Conservation (phyloP, 37 sponge, comb jelly and placozoan species). For the Hexactinellida sp. region DNA sequence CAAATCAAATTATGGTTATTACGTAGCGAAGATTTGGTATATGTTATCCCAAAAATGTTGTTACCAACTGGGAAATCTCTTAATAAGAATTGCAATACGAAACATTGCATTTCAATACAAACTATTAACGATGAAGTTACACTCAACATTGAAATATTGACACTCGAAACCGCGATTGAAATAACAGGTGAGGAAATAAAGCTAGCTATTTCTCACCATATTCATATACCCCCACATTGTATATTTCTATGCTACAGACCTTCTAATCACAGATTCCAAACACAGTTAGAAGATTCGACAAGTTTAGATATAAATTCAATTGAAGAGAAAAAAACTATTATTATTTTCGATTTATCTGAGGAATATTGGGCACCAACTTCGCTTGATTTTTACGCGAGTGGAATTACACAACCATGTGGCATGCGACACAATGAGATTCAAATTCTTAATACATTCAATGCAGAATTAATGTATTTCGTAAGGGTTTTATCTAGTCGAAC, state of each 20-base stretch:
- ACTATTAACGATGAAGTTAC: background rate
- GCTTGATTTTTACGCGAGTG: background rate
- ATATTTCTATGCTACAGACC: background rate
- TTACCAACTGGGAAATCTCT: background rate
- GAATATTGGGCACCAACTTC: constrained; percentile 3
- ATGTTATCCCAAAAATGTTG: background rate
- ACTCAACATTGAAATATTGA: background rate
- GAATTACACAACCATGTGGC: background rate
- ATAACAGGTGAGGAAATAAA: background rate
- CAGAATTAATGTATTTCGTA: background rate
- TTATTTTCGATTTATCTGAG: background rate
- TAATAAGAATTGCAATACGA: background rate
- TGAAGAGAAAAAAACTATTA: background rate
- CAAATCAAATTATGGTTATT: background rate
- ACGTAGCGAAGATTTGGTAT: background rate
- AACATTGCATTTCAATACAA: background rate
- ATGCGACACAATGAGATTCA: background rate
- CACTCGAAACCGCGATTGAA: background rate
- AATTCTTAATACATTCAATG: background rate
- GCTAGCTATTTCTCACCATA: background rate
- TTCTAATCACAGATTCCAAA: background rate
- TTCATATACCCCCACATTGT: background rate
- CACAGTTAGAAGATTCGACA: background rate
- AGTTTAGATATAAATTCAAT: background rate
- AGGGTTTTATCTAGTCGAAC: background rate